Conservation (phyloP, 2,888 invertebrate genomes). For the Himalopsyche tibetana region DNA sequence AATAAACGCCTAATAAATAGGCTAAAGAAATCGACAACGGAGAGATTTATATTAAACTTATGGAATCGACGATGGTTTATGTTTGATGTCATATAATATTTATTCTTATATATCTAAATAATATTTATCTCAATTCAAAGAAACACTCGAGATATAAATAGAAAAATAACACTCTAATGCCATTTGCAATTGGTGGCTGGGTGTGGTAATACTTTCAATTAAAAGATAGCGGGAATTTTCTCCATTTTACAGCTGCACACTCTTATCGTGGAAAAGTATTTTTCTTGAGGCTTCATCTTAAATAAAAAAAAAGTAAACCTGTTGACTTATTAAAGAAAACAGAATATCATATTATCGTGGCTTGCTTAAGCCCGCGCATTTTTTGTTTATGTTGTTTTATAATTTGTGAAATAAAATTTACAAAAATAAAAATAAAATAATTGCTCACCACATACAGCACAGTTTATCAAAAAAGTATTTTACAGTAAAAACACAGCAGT, state of each 20-base stretch:
- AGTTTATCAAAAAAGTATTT: no score
- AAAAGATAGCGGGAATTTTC: conserved; percentile 2
- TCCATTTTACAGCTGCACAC: neutral
- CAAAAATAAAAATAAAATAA: neutral
- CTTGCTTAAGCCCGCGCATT: neutral
- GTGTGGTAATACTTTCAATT: conserved; percentile 1
- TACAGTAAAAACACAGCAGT: no score
- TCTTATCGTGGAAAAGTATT: conserved; percentile 8
- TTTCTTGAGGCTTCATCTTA: neutral
- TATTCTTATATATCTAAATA: no score
- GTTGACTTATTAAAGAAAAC: conserved; percentile 21
- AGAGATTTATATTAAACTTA: no score
- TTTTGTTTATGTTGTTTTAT: conserved; percentile 1
- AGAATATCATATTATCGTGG: conserved; percentile 9
- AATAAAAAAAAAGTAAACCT: neutral
- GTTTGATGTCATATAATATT: no score
- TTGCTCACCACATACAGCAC: no score
- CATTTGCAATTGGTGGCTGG: neutral
- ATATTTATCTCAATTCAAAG: no score
- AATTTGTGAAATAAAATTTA: neutral
- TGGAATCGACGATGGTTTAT: no score
- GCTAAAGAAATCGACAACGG: no score
- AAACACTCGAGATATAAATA: no score
- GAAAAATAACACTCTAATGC: neutral
- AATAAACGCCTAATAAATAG: no score